Evolutionary conservation across 2,113 vertebrate genomes (phyloP).

Genomic region (Chelonoidis abingdonii): DNA sequence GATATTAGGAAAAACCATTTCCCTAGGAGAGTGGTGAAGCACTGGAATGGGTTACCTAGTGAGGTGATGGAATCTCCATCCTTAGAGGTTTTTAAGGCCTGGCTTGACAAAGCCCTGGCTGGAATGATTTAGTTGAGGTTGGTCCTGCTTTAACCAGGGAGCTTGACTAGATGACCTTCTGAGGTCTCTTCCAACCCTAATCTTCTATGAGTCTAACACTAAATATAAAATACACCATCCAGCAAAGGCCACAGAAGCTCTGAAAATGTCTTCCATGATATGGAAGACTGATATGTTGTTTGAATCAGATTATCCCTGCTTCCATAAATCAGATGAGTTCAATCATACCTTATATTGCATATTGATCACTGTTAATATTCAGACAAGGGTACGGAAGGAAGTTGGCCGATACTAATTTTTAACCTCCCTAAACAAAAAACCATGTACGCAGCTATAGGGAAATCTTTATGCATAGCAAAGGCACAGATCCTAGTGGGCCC

Average conservation of each 20-base stretch:
- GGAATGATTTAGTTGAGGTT: too few species aligned
- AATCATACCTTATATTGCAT: background rate
- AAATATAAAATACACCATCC: background rate
- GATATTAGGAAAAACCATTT: too few species aligned
- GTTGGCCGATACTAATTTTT: background rate
- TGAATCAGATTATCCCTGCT: background rate
- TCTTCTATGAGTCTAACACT: too few species aligned
- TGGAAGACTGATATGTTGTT: background rate
- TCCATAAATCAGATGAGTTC: background rate
- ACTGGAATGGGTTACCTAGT: too few species aligned
- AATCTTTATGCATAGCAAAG: background rate
- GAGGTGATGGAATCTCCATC: too few species aligned
- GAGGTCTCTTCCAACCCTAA: too few species aligned
- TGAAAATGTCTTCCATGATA: background rate
- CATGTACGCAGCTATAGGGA: background rate
- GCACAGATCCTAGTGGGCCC: background rate
- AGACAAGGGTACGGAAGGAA: background rate
- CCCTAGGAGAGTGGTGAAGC: too few species aligned
- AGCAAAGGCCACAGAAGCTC: background rate
- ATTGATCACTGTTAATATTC: background rate
- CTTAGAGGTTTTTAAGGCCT: too few species aligned
- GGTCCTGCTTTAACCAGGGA: too few species aligned
- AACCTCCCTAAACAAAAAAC: accelerated
- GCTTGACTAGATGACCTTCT: too few species aligned
- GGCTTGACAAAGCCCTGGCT: too few species aligned